phyloP scores from a whole-genome alignment of 2,888 invertebrate genomes.

The Criorhina ranunculi region DNA sequence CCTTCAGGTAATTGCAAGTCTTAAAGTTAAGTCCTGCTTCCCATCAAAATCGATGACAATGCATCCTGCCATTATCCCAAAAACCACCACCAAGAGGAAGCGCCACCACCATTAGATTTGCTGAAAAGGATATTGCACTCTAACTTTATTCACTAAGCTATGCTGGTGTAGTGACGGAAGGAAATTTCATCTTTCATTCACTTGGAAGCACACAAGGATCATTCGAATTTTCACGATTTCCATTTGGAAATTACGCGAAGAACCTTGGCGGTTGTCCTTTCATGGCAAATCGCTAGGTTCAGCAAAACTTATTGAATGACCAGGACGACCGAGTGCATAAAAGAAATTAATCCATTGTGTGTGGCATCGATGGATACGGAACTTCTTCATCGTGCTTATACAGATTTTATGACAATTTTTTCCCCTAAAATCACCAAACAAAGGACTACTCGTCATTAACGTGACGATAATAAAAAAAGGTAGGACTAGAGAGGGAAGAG shows the following conservation, averaged over 20 bases:
- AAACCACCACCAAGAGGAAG: slow-evolving; percentile 35
- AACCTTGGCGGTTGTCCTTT: not conserved
- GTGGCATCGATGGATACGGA: slow-evolving; percentile 7
- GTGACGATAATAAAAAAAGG: slow-evolving; percentile 78
- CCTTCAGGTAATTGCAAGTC: slow-evolving; percentile 46
- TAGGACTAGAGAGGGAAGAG: slow-evolving; percentile 48
- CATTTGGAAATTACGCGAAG: slow-evolving; percentile 25
- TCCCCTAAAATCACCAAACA: slow-evolving; percentile 22
- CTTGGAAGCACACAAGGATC: slow-evolving; percentile 12
- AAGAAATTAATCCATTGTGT: slow-evolving; percentile 48
- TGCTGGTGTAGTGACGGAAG: slow-evolving; percentile 40
- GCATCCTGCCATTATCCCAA: slow-evolving; percentile 44
- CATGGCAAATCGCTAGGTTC: slow-evolving; percentile 15
- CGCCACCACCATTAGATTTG: slow-evolving; percentile 45
- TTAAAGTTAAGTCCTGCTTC: slow-evolving; percentile 41
- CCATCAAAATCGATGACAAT: slow-evolving; percentile 61
- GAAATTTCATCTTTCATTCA: slow-evolving; percentile 33
- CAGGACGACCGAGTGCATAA: slow-evolving; percentile 19
- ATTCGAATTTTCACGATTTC: slow-evolving; percentile 46
- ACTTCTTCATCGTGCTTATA: slow-evolving; percentile 33
- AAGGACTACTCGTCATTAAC: slow-evolving; percentile 29
- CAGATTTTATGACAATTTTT: slow-evolving; percentile 36
- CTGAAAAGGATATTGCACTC: slow-evolving; percentile 70
- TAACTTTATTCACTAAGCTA: slow-evolving; percentile 57
- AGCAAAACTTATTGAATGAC: slow-evolving; percentile 29